These are phyloP conservation scores for Tiphia femorata DNA, from an alignment of 2,888 invertebrate species.

Conservation along the genomic window DNA sequence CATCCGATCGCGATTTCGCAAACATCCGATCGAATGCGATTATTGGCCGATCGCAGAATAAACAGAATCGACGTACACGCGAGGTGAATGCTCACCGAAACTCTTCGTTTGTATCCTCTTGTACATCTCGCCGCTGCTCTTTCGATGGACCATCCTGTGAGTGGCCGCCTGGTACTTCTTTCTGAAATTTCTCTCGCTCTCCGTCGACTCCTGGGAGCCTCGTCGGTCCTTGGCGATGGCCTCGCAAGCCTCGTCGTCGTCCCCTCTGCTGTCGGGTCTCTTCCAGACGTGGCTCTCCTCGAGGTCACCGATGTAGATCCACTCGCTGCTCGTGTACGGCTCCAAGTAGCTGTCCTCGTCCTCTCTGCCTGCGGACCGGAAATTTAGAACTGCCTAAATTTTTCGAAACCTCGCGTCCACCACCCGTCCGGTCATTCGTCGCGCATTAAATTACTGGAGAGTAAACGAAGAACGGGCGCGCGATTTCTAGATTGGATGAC, in stretches of 20 bases:
- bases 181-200: constrained; percentile 88
- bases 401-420: too few relatives aligned
- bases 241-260: constrained; percentile 60
- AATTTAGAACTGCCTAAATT: too few relatives aligned
- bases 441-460: too few relatives aligned
- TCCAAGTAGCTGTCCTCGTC: constrained; percentile 83
- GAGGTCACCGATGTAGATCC: constrained; percentile 82
- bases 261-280: constrained; percentile 68
- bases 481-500: too few relatives aligned
- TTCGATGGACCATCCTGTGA: constrained; percentile 89
- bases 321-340: constrained; percentile 79
- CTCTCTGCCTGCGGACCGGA: constrained; percentile 70
- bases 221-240: constrained; percentile 67
- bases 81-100: constrained; percentile 85
- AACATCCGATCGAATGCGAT: too few relatives aligned
- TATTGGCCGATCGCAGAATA: background rate
- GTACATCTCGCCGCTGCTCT: constrained; percentile 92
- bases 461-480: too few relatives aligned
- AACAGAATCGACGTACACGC: background rate
- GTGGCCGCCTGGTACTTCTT: constrained; percentile 89
- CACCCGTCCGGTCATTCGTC: too few relatives aligned
- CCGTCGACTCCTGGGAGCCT: constrained; percentile 75
- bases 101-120: constrained; percentile 84
- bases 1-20: too few relatives aligned
- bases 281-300: constrained; percentile 79